Evolutionary conservation across 2,113 vertebrate genomes (phyloP).

Genomic region (Epinephelus cyanopodus): DNA sequence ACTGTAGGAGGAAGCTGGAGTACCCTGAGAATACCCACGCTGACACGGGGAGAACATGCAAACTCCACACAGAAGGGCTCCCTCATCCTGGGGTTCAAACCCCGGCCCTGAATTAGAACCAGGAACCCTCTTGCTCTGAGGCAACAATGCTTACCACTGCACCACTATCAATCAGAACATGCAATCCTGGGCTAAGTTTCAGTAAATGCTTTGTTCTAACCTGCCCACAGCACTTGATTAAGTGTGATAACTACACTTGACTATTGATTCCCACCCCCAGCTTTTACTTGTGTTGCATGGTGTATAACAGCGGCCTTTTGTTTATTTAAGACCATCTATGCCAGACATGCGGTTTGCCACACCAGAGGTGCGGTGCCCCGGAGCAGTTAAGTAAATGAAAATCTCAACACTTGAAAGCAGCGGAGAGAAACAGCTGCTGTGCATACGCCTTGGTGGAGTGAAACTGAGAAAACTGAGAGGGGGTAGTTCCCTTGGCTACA

Average conservation of each 20-base stretch:
- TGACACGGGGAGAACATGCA: no score
- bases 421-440: constrained; percentile 87
- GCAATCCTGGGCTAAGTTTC: not conserved
- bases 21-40: no score
- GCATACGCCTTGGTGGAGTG: constrained; percentile 78
- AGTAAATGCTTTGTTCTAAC: not conserved
- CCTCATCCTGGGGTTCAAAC: no score
- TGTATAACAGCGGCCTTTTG: constrained; percentile 86
- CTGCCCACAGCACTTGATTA: not conserved
- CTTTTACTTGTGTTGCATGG: constrained; percentile 77
- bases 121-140: no score
- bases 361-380: constrained; percentile 86
- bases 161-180: not conserved
- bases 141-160: no score
- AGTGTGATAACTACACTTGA: no score
- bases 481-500: constrained; percentile 22
- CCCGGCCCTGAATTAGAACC: no score
- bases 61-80: no score
- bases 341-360: constrained; percentile 89
- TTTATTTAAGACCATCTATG: constrained; percentile 90
- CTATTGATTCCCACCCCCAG: not conserved
- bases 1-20: no score
- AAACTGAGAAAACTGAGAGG: constrained; percentile 51
- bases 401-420: constrained; percentile 87
- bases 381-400: constrained; percentile 89